phyloP scores from a whole-genome alignment of 2,888 invertebrate genomes.

The Hirtodrosophila duncani region DNA sequence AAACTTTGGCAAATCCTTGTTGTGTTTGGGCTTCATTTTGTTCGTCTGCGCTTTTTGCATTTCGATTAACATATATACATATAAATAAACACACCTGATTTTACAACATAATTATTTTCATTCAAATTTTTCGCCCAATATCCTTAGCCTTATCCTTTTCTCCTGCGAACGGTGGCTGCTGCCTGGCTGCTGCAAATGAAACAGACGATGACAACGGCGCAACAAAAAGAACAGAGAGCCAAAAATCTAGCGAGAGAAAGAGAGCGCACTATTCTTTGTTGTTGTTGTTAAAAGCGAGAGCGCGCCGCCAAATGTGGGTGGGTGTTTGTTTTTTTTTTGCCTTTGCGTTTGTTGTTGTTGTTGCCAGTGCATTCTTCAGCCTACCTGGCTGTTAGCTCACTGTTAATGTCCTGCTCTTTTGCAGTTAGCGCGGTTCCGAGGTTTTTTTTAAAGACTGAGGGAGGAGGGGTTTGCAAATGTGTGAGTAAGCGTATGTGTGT shows the following conservation, averaged over 20 bases:
- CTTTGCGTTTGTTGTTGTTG: slow-evolving; percentile 9
- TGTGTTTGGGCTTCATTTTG: background rate
- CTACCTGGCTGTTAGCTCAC: slow-evolving; percentile 27
- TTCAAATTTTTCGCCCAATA: slow-evolving; percentile 12
- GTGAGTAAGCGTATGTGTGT: slow-evolving; percentile 14
- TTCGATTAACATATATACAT: background rate
- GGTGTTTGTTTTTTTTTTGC: slow-evolving; percentile 31
- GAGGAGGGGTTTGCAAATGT: background rate
- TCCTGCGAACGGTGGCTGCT: slow-evolving; percentile 28
- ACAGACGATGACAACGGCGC: slow-evolving; percentile 24
- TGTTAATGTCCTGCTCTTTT: slow-evolving; percentile 27
- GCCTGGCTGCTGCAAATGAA: slow-evolving; percentile 39
- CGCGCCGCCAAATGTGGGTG: slow-evolving; percentile 52
- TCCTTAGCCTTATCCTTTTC: slow-evolving; percentile 44
- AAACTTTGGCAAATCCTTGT: slow-evolving; percentile 2
- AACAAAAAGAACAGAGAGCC: slow-evolving; percentile 6
- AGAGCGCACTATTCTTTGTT: slow-evolving; percentile 2
- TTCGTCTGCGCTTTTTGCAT: no score
- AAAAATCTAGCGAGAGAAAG: background rate
- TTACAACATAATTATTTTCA: slow-evolving; percentile 22
- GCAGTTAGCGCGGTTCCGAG: background rate
- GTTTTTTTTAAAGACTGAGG: background rate
- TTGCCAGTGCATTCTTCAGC: slow-evolving; percentile 27
- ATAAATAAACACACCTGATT: slow-evolving; percentile 12
- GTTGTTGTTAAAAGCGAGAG: background rate